Evolutionary conservation across 2,888 invertebrate species (phyloP).

Genomic region (Mesorhabditis belari): DNA sequence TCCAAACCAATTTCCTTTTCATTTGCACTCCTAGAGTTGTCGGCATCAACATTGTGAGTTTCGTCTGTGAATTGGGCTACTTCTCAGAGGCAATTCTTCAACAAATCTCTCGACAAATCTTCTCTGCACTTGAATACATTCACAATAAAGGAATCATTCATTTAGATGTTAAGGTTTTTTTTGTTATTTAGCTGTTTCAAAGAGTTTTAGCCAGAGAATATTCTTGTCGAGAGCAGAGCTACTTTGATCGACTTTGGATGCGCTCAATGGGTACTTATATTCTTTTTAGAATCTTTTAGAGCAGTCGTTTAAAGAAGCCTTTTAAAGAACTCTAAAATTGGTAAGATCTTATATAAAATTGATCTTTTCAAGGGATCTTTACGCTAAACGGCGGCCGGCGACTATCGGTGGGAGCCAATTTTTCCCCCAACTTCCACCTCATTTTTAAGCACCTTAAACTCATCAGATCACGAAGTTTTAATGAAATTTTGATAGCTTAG

Average conservation of each 20-base stretch:
- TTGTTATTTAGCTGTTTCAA: background rate
- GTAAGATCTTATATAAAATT: too few species aligned
- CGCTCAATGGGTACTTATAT: background rate
- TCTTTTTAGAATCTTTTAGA: too few species aligned
- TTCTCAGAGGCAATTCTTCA: slow-evolving; percentile 16
- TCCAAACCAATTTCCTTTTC: too few species aligned
- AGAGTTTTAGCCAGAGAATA: slow-evolving; percentile 15
- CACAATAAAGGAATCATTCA: slow-evolving; percentile 13
- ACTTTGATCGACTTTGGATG: slow-evolving; percentile 2
- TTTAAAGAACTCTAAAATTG: too few species aligned
- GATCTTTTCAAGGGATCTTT: too few species aligned
- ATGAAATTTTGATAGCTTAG: too few species aligned
- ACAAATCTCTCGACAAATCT: slow-evolving; percentile 9
- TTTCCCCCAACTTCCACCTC: too few species aligned
- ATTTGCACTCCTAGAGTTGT: background rate
- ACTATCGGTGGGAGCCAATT: too few species aligned
- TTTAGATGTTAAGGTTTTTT: slow-evolving; percentile 9
- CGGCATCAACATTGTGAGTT: slow-evolving; percentile 1
- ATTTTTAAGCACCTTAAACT: too few species aligned
- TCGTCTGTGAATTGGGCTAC: slow-evolving; percentile 9
- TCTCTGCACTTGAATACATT: slow-evolving; percentile 10
- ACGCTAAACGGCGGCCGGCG: too few species aligned
- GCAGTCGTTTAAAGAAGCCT: too few species aligned
- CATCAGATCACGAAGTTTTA: too few species aligned
- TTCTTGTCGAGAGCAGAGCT: slow-evolving; percentile 8